phyloP scores from a whole-genome alignment of 2,797 vertebrate species.

The Melanogrammus aeglefinus region DNA sequence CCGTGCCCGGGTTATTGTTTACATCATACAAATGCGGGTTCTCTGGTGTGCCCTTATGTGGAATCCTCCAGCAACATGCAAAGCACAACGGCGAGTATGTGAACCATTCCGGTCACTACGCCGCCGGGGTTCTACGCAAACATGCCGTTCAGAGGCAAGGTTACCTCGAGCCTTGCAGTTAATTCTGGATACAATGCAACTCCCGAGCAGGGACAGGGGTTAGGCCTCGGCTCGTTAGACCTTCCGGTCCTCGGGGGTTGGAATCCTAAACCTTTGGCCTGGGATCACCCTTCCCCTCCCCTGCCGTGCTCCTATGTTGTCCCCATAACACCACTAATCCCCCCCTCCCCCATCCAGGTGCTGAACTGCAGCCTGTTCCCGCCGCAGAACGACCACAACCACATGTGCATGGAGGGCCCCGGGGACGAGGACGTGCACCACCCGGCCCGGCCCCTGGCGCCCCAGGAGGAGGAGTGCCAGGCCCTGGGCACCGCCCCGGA shows the following conservation, averaged over 20 bases:
- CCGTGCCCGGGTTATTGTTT: too few species aligned
- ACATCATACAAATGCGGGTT: too few species aligned
- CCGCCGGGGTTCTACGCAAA: too few species aligned
- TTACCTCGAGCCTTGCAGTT: neutral
- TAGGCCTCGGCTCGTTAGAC: neutral
- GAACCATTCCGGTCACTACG: too few species aligned
- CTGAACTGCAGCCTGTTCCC: constrained; percentile 98
- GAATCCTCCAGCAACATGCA: too few species aligned
- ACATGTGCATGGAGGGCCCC: constrained; percentile 99
- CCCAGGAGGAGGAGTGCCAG: constrained; percentile 91
- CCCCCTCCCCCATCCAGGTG: constrained; percentile 50
- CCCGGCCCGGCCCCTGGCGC: constrained; percentile 76
- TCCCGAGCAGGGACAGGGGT: too few species aligned
- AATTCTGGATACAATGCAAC: neutral
- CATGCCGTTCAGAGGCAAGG: too few species aligned
- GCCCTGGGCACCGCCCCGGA: constrained; percentile 80
- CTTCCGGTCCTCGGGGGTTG: neutral
- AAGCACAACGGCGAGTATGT: too few species aligned
- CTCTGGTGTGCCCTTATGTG: too few species aligned
- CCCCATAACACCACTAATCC: neutral
- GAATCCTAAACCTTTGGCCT: neutral
- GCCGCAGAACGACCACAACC: constrained; percentile 96
- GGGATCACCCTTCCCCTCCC: neutral
- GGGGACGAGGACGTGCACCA: constrained; percentile 89
- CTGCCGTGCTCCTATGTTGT: neutral